Evolutionary conservation across 2,888 invertebrate genomes (phyloP).

Genomic region (Bellardia bayeri): DNA sequence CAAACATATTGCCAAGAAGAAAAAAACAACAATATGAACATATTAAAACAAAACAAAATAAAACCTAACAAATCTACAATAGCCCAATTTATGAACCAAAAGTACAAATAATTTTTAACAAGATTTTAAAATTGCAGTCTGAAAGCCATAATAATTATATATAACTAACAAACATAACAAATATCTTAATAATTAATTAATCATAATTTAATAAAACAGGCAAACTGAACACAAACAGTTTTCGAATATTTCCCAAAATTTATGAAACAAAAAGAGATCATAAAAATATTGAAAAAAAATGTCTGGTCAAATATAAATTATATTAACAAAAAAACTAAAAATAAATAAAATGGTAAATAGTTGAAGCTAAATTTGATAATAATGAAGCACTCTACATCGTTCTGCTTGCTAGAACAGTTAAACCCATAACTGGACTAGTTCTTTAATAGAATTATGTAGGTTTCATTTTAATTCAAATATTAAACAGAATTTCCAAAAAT

Average conservation of each 20-base stretch:
- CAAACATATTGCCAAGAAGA: slow-evolving; percentile 65
- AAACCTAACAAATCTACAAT: slow-evolving; percentile 80
- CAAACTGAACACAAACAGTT: slow-evolving; percentile 65
- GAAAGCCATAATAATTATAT: slow-evolving; percentile 77
- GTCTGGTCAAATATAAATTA: slow-evolving; percentile 66
- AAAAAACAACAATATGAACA: slow-evolving; percentile 59
- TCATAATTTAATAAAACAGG: slow-evolving; percentile 68
- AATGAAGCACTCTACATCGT: neutral
- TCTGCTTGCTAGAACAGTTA: too few species aligned
- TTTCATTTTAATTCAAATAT: too few species aligned
- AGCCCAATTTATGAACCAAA: slow-evolving; percentile 84
- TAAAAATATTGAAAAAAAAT: slow-evolving; percentile 11
- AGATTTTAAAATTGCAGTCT: slow-evolving; percentile 82
- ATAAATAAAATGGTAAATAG: slow-evolving; percentile 43
- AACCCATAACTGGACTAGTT: too few species aligned
- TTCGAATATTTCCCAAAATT: slow-evolving; percentile 69
- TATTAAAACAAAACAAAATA: slow-evolving; percentile 66
- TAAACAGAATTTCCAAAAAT: too few species aligned
- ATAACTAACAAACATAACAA: slow-evolving; percentile 64
- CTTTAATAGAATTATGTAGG: too few species aligned
- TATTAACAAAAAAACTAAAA: slow-evolving; percentile 22
- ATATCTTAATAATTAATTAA: slow-evolving; percentile 57
- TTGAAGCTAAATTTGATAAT: neutral
- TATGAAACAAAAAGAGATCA: slow-evolving; percentile 5
- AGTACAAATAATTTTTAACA: slow-evolving; percentile 82